phyloP scores from a whole-genome alignment of 1,140 invertebrate genomes.

The Heterodera schachtii region DNA sequence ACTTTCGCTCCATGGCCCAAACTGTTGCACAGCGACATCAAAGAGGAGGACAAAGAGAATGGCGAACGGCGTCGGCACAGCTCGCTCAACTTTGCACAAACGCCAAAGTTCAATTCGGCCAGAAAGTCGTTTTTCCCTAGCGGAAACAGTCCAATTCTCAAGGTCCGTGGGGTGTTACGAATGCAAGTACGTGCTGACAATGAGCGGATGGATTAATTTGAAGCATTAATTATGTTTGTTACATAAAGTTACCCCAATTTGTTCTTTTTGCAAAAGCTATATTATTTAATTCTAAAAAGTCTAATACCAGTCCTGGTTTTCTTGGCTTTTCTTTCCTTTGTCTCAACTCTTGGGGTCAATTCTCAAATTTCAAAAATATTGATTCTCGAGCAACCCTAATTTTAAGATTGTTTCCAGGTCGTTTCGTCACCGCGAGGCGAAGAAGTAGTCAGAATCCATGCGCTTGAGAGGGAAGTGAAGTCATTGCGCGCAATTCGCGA shows the following conservation, averaged over 20 bases:
- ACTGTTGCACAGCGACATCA: background rate
- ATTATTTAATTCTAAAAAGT: too few species aligned
- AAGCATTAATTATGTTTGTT: too few species aligned
- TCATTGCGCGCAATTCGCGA: conserved; percentile 4
- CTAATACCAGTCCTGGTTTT: too few species aligned
- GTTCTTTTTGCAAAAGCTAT: too few species aligned
- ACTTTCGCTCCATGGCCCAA: conserved; percentile 1
- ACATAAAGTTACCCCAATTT: too few species aligned
- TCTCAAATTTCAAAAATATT: background rate
- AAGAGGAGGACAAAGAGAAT: conserved; percentile 3
- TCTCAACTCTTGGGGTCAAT: background rate
- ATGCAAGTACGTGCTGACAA: background rate
- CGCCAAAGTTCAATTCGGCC: background rate
- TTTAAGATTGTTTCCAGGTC: background rate
- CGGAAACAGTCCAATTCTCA: background rate
- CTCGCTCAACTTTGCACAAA: background rate
- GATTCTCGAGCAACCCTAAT: background rate
- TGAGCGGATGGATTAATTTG: too few species aligned
- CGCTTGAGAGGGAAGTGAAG: conserved; percentile 3
- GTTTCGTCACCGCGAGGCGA: background rate
- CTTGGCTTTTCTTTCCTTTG: background rate
- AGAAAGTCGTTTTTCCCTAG: background rate
- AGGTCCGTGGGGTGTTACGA: background rate
- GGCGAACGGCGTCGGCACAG: background rate
- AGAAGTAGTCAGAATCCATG: conserved; percentile 5